Base-by-base conservation (phyloP, 2,797 vertebrate species). In the Spatula clypeata region DNA sequence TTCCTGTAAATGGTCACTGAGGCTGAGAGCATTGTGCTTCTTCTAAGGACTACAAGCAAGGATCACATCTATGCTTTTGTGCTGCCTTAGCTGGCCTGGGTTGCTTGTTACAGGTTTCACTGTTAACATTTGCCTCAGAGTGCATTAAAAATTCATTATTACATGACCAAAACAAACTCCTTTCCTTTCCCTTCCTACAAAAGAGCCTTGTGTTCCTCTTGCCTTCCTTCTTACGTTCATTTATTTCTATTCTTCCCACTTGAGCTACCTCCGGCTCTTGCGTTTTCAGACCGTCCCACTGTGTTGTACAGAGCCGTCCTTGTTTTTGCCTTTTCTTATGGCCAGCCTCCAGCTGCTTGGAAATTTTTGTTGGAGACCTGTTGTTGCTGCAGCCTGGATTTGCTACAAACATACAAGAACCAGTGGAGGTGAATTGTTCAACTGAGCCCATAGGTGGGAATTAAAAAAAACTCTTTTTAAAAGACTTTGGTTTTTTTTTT, bases 401-500 rank as follows among this genome's bases (percentile, higher is more conserved):
- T 62, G 21, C 31, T 40, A 62, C 19, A 4, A 14, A 17, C 0
- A 0, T n/a, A 0, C 29, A n/a, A 23, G 26, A 67, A 27, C 36
- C 31, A 40, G 44, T 7, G 10, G 61, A 77, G 14, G 17, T 16
- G 44, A 77, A 47, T 73, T 80, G 26, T 70, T 60, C 65, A 57
- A 76, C 38, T 14, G 51, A 72, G 27, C 27, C 24, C 75, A 9
- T 20, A 27, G 38, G 24, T 51, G 12, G 42, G 69, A 34, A 51
- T 66, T 51, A 82, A 72, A 61, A 34, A 76, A 18, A 5, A 38
- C 8, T 23, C 71, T 47, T 13, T 4, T 49, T 76, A 53, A 70
- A 74, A 53, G 32, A 9, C 44, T 27, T 42, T 6, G 36, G 23
- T 66, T 45, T 45, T 53, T 69, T 69, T 34, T 45, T 53, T 67